phyloP scores from a whole-genome alignment of 1,140 invertebrate species.

The Drosophila tropicalis region DNA sequence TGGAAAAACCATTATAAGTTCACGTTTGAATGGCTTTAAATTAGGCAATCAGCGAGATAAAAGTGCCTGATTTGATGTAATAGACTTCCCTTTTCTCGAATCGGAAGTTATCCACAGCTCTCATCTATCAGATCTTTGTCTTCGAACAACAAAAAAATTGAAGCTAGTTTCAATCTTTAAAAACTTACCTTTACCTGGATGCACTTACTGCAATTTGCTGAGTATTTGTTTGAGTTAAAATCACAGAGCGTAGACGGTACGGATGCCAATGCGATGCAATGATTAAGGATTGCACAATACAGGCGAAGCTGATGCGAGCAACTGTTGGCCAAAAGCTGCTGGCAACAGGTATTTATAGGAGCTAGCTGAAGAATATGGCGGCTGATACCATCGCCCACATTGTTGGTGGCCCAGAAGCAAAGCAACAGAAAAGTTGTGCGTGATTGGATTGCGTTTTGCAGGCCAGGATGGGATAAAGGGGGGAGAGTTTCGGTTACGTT shows the following conservation, averaged over 20 bases:
- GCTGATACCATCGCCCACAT: conserved; percentile 18
- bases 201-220: conserved; percentile 18
- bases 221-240: conserved; percentile 41
- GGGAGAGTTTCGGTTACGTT: conserved; percentile 3
- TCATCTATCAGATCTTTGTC: too few species aligned
- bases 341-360: conserved; percentile 59
- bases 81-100: too few species aligned
- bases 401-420: conserved; percentile 5
- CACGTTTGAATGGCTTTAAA: too few species aligned
- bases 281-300: conserved; percentile 11
- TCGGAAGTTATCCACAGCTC: too few species aligned
- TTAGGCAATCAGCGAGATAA: too few species aligned
- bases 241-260: conserved; percentile 16
- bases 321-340: conserved; percentile 41
- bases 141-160: too few species aligned
- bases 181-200: conserved; percentile 35
- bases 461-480: neutral
- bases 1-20: too few species aligned
- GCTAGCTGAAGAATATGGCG: conserved; percentile 37
- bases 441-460: conserved; percentile 5
- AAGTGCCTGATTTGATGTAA: too few species aligned
- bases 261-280: conserved; percentile 3
- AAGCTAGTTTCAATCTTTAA: too few species aligned
- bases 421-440: conserved; percentile 20
- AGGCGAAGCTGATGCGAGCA: conserved; percentile 27